Conservation (phyloP, 1,140 invertebrate genomes). For the Samia ricini region DNA sequence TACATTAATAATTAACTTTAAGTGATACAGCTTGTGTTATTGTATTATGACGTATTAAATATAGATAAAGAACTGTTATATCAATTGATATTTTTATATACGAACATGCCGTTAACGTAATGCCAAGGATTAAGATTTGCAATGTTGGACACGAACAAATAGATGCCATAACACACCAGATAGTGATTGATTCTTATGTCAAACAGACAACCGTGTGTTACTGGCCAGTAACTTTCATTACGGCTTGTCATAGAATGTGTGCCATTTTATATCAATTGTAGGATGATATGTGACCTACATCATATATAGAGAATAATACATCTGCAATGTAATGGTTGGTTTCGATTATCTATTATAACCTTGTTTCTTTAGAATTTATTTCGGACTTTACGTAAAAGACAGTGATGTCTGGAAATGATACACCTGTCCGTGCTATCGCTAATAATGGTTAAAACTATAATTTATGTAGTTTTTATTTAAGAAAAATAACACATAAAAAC, state of each 20-base stretch:
- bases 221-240: slow-evolving; percentile 16
- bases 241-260: slow-evolving; percentile 5
- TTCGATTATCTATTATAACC: too few species aligned
- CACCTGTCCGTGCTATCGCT: too few species aligned
- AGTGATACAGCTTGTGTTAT: too few species aligned
- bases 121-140: slow-evolving; percentile 70
- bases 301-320: not conserved
- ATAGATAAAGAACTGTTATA: slow-evolving; percentile 15
- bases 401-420: too few species aligned
- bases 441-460: too few species aligned
- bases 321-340: too few species aligned
- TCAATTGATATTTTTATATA: slow-evolving; percentile 59
- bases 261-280: not conserved
- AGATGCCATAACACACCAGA: slow-evolving; percentile 63
- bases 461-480: too few species aligned
- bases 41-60: too few species aligned
- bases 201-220: slow-evolving; percentile 38
- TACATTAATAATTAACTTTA: too few species aligned
- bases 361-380: too few species aligned
- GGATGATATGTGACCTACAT: not conserved
- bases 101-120: slow-evolving; percentile 62
- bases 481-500: too few species aligned
- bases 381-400: too few species aligned
- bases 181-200: slow-evolving; percentile 62
- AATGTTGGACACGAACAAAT: slow-evolving; percentile 68